Evolutionary conservation across 2,888 invertebrate genomes (phyloP).

Genomic region (Drosophila antonietae): DNA sequence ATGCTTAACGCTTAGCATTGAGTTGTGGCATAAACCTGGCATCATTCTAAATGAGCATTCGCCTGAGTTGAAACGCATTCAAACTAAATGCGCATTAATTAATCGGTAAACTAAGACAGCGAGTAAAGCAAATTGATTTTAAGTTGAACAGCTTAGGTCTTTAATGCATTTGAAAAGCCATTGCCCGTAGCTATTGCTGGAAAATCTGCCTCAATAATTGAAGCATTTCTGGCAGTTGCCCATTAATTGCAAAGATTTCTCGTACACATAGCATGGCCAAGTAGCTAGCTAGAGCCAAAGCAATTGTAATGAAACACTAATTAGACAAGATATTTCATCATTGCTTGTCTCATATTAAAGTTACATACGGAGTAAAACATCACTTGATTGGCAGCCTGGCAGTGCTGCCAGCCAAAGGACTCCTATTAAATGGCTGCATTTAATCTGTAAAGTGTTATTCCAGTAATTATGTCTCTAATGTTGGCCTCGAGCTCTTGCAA

Average conservation of each 20-base stretch:
- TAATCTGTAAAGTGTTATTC: not conserved
- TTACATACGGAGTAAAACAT: not conserved
- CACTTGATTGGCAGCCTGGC: not conserved
- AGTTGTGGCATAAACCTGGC: slow-evolving; percentile 20
- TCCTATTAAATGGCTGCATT: not conserved
- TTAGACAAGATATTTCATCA: not conserved
- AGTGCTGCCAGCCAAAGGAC: not conserved
- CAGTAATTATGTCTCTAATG: not conserved
- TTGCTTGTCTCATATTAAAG: not conserved
- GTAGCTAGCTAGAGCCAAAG: not conserved
- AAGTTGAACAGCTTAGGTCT: not conserved
- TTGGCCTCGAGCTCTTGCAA: not conserved
- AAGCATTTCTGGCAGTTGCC: not conserved
- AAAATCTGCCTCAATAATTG: not conserved
- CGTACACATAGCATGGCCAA: not conserved
- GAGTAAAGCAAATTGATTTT: slow-evolving; percentile 1
- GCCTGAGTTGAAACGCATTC: not conserved
- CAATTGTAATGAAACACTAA: not conserved
- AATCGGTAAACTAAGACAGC: not conserved
- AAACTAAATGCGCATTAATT: slow-evolving; percentile 1
- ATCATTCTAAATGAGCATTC: slow-evolving; percentile 1
- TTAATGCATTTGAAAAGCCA: not conserved
- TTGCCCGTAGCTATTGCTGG: not conserved
- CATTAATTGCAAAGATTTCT: not conserved
- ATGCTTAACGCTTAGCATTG: slow-evolving; percentile 1